Evolutionary conservation across 1,140 invertebrate genomes (phyloP).

Genomic region (Drosophila repleta): DNA sequence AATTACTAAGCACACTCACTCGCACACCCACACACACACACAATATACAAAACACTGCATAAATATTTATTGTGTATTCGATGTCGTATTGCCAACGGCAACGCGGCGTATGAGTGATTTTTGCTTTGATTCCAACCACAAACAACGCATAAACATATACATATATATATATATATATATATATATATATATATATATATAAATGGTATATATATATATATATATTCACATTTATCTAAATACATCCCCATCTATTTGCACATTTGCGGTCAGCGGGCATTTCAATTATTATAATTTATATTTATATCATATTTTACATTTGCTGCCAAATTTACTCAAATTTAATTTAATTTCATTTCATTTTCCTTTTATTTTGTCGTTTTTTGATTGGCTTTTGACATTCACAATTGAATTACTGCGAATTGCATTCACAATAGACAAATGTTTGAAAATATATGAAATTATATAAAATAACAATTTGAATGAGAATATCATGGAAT

Average conservation of each 20-base stretch:
- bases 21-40: slow-evolving; percentile 15
- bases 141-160: slow-evolving; percentile 39
- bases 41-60: slow-evolving; percentile 49
- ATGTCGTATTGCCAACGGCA: slow-evolving; percentile 53
- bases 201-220: neutral
- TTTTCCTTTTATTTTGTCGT: too few species aligned
- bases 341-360: slow-evolving; percentile 56
- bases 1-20: slow-evolving; percentile 56
- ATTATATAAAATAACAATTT: too few species aligned
- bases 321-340: slow-evolving; percentile 53
- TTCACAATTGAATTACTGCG: neutral
- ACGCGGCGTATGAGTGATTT: slow-evolving; percentile 70
- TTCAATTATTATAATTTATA: slow-evolving; percentile 40
- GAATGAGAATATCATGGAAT: too few species aligned
- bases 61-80: slow-evolving; percentile 77
- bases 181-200: neutral
- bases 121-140: slow-evolving; percentile 34
- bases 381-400: slow-evolving; percentile 15
- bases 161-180: neutral
- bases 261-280: slow-evolving; percentile 38
- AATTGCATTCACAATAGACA: too few species aligned
- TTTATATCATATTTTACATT: slow-evolving; percentile 5
- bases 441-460: too few species aligned
- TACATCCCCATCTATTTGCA: too few species aligned
- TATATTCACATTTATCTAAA: neutral